These are phyloP conservation scores for Eumacrocentrus americanus DNA, from an alignment of 2,888 invertebrate genomes.

Conservation along the genomic window DNA sequence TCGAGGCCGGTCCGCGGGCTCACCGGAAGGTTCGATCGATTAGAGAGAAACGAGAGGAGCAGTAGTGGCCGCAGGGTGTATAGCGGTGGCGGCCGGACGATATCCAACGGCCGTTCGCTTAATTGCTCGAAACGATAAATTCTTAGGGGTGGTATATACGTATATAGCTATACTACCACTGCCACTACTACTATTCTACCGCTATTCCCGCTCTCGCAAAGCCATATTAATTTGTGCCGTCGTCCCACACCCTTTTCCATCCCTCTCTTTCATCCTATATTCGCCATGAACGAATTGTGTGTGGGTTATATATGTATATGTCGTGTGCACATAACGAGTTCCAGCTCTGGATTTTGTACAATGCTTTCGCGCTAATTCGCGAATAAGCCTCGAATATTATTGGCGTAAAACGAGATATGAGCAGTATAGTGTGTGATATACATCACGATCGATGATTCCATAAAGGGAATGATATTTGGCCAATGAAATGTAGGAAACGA, in stretches of 20 bases:
- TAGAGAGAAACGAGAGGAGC: conserved; percentile 30
- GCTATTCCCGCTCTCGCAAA: conserved; percentile 34
- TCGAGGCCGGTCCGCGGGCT: conserved; percentile 15
- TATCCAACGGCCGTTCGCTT: conserved; percentile 42
- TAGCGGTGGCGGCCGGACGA: conserved; percentile 25
- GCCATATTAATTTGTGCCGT: conserved; percentile 44
- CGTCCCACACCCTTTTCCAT: conserved; percentile 12
- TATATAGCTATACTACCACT: not conserved
- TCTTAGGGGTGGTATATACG: conserved; percentile 41
- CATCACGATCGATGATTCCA: too few species aligned
- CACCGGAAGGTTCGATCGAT: conserved; percentile 35
- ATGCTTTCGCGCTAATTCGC: conserved; percentile 32
- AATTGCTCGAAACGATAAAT: conserved; percentile 53
- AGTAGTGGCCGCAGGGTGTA: conserved; percentile 8
- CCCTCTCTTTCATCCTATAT: conserved; percentile 6
- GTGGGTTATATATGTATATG: not conserved
- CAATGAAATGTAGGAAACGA: too few species aligned
- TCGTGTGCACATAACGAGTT: conserved; percentile 23
- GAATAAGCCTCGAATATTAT: conserved; percentile 27
- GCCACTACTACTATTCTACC: conserved; percentile 21
- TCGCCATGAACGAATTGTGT: conserved; percentile 11
- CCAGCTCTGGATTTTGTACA: conserved; percentile 27
- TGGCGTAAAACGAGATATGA: conserved; percentile 22
- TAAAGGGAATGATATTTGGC: too few species aligned
- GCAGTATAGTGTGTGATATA: too few species aligned